phyloP scores from a whole-genome alignment of 2,888 invertebrate genomes.

The Volucella inanis region DNA sequence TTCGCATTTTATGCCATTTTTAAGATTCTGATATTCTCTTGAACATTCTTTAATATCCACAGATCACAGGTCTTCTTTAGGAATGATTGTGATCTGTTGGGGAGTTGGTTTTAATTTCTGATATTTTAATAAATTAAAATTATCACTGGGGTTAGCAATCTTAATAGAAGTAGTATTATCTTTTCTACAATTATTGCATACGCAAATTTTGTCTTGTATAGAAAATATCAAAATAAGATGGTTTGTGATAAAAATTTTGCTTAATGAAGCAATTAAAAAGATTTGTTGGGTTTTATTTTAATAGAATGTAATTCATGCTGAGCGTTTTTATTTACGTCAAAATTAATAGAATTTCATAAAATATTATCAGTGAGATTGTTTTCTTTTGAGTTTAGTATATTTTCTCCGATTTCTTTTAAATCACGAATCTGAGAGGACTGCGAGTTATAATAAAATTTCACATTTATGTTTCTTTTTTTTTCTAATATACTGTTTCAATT shows the following conservation, averaged over 20 bases:
- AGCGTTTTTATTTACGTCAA: slow-evolving; percentile 10
- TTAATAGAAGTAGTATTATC: background rate
- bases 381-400: slow-evolving; percentile 14
- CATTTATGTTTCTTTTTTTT: no score
- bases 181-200: no score
- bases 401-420: slow-evolving; percentile 10
- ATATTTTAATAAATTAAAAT: no score
- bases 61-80: slow-evolving; percentile 39
- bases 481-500: no score
- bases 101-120: background rate
- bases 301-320: slow-evolving; percentile 46
- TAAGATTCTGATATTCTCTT: slow-evolving; percentile 67
- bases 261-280: slow-evolving; percentile 58
- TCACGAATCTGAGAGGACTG: slow-evolving; percentile 27
- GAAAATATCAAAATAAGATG: background rate
- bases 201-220: background rate
- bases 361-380: slow-evolving; percentile 3
- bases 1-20: slow-evolving; percentile 78
- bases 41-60: slow-evolving; percentile 20
- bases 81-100: slow-evolving; percentile 33
- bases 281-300: slow-evolving; percentile 2
- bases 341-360: slow-evolving; percentile 11
- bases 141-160: background rate
- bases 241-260: background rate
- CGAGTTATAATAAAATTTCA: slow-evolving; percentile 35